Percentiles rank a stretch among this genome's conserved stretches.
Evolutionary conservation across 2,113 vertebrate genomes (phyloP).

Genomic region (Ptilorrhoa leucosticta): DNA sequence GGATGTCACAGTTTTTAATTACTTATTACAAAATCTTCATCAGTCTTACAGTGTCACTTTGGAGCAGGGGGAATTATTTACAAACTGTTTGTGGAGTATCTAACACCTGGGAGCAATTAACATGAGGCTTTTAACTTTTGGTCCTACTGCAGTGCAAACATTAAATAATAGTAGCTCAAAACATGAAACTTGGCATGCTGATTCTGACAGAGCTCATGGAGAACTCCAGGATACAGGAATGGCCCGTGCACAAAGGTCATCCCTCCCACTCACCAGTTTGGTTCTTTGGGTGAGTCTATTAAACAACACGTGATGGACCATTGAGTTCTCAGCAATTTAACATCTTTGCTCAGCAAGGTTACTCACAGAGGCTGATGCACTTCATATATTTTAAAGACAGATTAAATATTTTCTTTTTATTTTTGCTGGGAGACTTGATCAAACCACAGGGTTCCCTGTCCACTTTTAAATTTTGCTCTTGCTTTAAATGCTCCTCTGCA

Average conservation of each 20-base stretch:
- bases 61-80: neutral
- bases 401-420: neutral
- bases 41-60: neutral
- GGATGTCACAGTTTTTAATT: neutral
- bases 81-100: neutral
- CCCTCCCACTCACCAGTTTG: neutral
- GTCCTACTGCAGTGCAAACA: neutral
- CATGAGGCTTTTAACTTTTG: neutral
- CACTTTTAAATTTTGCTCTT: neutral
- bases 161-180: neutral
- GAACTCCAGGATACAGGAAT: neutral
- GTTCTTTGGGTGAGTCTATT: neutral
- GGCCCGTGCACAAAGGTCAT: neutral
- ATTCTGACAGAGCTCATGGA: neutral
- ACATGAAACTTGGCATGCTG: neutral
- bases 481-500: neutral
- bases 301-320: neutral
- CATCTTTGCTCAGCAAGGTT: neutral
- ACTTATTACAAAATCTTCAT: neutral
- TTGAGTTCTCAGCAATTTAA: conserved; percentile 3
- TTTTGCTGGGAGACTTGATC: neutral
- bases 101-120: neutral
- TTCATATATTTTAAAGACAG: neutral
- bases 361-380: neutral
- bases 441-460: neutral